Base-by-base conservation (phyloP, 2,888 invertebrate genomes). In the Alloplasta piceator region DNA sequence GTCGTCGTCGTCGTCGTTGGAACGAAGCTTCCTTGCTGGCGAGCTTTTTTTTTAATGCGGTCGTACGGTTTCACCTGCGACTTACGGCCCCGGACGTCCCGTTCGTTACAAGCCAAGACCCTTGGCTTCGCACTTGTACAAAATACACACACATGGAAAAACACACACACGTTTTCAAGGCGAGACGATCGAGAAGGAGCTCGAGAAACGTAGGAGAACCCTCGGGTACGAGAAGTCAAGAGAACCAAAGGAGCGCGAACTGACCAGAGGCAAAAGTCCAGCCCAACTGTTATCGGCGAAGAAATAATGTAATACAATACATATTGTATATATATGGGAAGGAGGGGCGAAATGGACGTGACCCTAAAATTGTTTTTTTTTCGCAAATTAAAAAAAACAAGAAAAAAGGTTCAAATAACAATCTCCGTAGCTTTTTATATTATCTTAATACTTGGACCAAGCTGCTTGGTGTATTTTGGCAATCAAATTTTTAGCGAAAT, bases 11-110 rank as follows among this genome's bases (percentile, higher is more conserved):
- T 41, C n/a, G 67, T 50, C 14, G 55, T 56, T 70, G 55, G 66
- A 39, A 55, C 43, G 73, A 61, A 61, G 72, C 74, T 74, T 70
- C 70, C 63, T 50, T 64, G 52, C 70, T 74, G 60, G 60, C 43
- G 66, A 70, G 60, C 66, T 81, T 71, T 70, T 60, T 64, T 78
- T 72, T 79, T 68, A 4, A 4, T 52, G 79, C 73, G 66, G 61
- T 79, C 70, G 64, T 80, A 83, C 80, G 67, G 75, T 83, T 84
- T 84, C 84, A 83, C 84, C 81, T 82, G 83, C 79, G 84, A 84
- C 82, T 83, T 83, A 83, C 83, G 81, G 79, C 66, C 70, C 78
- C 81, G 81, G 78, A 81, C 81, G 66, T 81, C 66, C 74, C 78
- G 78, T 81, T 81, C 70, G 81, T 81, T 81, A 81, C 81, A 78